Conservation (phyloP, 2,113 vertebrate genomes). For the Natator depressus region DNA sequence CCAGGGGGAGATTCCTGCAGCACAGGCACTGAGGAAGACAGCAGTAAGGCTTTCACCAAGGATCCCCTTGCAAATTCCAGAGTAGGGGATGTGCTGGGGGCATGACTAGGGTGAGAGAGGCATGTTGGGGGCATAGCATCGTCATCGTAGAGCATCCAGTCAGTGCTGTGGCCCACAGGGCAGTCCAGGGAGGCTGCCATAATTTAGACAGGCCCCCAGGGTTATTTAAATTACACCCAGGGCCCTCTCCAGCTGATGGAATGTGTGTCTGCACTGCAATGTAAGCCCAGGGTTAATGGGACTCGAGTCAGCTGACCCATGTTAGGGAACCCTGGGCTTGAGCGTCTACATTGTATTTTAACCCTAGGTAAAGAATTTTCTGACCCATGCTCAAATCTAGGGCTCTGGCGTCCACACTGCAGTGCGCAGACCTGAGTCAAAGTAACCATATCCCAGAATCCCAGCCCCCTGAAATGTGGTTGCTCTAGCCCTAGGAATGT, state of each 20-base stretch:
- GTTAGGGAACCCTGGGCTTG: neutral
- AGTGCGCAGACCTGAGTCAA: neutral
- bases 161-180: neutral
- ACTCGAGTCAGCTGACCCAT: neutral
- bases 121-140: neutral
- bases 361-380: neutral
- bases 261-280: neutral
- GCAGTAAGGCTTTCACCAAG: neutral
- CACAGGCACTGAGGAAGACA: neutral
- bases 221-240: neutral
- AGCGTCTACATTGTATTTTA: neutral
- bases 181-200: neutral
- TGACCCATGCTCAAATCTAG: neutral
- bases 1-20: neutral
- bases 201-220: neutral
- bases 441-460: neutral
- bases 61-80: neutral
- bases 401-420: neutral
- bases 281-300: neutral
- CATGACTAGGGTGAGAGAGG: neutral
- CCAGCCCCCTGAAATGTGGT: neutral
- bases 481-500: neutral
- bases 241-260: neutral
- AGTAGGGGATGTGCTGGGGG: fast-evolving
- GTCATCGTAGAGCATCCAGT: neutral